Base-by-base conservation (phyloP, 2,888 invertebrate species). In the Hypena proboscidalis region DNA sequence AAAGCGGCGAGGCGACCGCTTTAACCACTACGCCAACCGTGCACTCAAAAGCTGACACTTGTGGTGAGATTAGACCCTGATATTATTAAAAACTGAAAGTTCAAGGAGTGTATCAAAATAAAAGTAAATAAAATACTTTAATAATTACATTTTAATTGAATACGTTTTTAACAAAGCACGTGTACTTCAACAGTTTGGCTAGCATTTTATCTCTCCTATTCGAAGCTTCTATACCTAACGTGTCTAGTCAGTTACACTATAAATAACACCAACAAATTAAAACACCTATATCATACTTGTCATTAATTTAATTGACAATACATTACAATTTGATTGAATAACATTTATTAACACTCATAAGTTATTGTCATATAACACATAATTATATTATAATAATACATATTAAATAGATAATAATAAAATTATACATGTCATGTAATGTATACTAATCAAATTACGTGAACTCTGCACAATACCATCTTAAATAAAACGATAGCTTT, bases 251-350 rank as follows among this genome's bases (percentile, higher is more conserved):
- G 9, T 10, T 35, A 25, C 17, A 10, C 4, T 7, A 7, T 17
- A 17, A 11, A 26, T 35, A 26, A 35, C 26, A 26, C 35, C 19
- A 26, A n/a, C 8, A 10, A n/a, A 14, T 19, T 6, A 10, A n/a
- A 11, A 20, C 11, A 26, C 26, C 19, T 25, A 26, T 25, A 26
- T 19, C 17, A 34, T 23, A 34, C 4, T 17, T 4, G 21, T 21
- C 6, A 15, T 34, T 10, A 19, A 21, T 41, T 33, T 58, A 61
- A 67, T 67, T 67, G 67, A 67, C 67, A 53, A 45, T 50, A 56
- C 51, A 46, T 42, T 42, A 39, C 51, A 29, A 37, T 39, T 19
- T 9, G n/a, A n/a, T 25, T 23, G 39, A 40, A 44, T 41, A 50
- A 43, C 38, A 39, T 44, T 45, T 19, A 39, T 23, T 35, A 58